Evolutionary conservation across 2,888 invertebrate species (phyloP).

Genomic region (Yponomeuta cagnagella): DNA sequence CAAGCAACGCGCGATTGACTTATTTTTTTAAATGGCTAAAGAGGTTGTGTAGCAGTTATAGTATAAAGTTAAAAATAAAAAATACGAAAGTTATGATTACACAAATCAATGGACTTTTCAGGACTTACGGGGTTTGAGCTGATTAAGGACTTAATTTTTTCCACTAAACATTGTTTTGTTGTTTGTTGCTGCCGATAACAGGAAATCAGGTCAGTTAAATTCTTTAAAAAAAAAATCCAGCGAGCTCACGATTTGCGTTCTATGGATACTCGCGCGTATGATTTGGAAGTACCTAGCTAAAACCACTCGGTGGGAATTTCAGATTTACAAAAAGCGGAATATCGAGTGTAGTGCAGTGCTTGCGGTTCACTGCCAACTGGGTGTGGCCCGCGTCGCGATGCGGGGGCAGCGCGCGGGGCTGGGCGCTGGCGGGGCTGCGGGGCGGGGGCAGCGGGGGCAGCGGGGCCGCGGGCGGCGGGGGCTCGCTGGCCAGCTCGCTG

Average conservation of each 20-base stretch:
- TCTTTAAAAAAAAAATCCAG: conserved; percentile 10
- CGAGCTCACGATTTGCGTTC: conserved; percentile 17
- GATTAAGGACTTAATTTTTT: too few relatives aligned
- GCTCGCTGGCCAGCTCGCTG: conserved; percentile 39
- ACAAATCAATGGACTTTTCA: too few relatives aligned
- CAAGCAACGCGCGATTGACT: too few relatives aligned
- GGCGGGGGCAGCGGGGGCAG: neutral
- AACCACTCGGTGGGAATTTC: conserved; percentile 28
- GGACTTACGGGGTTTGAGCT: too few relatives aligned
- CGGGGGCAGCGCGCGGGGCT: conserved; percentile 29
- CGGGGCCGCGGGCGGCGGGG: conserved; percentile 42
- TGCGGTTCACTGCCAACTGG: conserved; percentile 79
- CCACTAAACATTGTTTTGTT: conserved; percentile 11
- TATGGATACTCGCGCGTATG: neutral
- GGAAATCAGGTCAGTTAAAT: conserved; percentile 64
- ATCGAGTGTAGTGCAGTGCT: conserved; percentile 89
- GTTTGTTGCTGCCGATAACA: conserved; percentile 37
- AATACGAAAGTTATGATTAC: too few relatives aligned
- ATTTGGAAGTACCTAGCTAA: neutral
- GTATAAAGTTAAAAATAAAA: too few relatives aligned
- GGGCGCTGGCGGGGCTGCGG: conserved; percentile 25
- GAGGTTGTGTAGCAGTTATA: too few relatives aligned
- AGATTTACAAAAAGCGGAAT: conserved; percentile 96
- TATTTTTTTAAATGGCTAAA: too few relatives aligned
- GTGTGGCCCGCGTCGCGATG: conserved; percentile 86